These are phyloP conservation scores for Calyptommatus sinebrachiatus DNA, from an alignment of 2,113 vertebrate species.

Conservation along the genomic window DNA sequence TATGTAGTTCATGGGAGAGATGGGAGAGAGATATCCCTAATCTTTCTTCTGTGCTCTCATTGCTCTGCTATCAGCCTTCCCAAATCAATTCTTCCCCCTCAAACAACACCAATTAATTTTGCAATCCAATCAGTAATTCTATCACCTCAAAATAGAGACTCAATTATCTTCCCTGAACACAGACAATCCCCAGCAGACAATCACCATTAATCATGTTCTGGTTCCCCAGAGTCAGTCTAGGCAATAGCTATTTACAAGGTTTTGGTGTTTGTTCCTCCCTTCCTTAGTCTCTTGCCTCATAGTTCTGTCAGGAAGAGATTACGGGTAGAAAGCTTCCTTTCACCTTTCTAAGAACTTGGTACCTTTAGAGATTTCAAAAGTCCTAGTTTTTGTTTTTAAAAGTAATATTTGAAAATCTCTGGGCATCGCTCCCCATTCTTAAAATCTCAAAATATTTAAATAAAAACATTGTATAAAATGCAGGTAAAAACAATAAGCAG, in stretches of 20 bases:
- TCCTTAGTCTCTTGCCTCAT: not conserved
- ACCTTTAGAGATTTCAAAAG: not conserved
- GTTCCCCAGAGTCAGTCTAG: not conserved
- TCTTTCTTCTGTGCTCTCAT: constrained; percentile 23
- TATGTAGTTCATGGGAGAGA: constrained; percentile 14
- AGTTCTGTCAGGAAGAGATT: not conserved
- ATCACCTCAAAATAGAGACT: constrained; percentile 30
- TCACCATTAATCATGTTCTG: constrained; percentile 30
- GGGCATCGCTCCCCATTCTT: too few relatives aligned
- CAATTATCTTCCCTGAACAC: constrained; percentile 34
- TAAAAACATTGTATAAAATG: too few relatives aligned
- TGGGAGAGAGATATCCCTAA: constrained; percentile 28
- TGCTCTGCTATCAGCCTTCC: not conserved
- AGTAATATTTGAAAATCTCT: too few relatives aligned
- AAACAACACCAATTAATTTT: constrained; percentile 32
- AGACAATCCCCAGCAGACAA: constrained; percentile 22
- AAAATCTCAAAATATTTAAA: too few relatives aligned
- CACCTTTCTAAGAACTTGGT: too few relatives aligned
- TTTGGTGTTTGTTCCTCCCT: constrained; percentile 13
- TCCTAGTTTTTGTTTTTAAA: too few relatives aligned
- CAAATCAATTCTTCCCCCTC: constrained; percentile 21
- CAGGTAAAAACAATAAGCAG: too few relatives aligned
- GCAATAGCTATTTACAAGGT: constrained; percentile 18
- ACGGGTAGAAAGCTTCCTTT: not conserved
- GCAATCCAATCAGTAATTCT: constrained; percentile 38